These are phyloP conservation scores for Pogonus chalceus DNA, from an alignment of 1,140 invertebrate genomes.

Conservation along the genomic window DNA sequence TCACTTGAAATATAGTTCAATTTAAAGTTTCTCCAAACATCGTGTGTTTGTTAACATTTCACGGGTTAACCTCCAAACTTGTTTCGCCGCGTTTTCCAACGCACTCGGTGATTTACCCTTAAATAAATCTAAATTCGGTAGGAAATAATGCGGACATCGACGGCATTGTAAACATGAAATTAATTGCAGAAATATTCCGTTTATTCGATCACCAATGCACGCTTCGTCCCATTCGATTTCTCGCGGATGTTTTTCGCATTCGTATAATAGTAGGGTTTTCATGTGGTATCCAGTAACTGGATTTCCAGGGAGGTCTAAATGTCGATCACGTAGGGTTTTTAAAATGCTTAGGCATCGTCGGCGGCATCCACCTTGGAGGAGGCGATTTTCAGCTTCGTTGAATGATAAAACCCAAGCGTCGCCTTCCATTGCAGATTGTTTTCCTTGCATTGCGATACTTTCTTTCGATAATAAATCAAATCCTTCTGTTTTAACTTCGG, in stretches of 20 bases:
- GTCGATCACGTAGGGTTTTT: conserved; percentile 80
- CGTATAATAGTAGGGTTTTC: conserved; percentile 83
- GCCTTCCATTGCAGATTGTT: conserved; percentile 86
- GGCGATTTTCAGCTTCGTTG: conserved; percentile 74
- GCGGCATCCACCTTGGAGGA: conserved; percentile 69
- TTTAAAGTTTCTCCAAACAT: conserved; percentile 77
- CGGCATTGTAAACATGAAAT: conserved; percentile 91
- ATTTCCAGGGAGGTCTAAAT: conserved; percentile 78
- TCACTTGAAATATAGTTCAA: background rate
- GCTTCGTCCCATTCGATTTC: conserved; percentile 89
- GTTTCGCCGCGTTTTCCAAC: conserved; percentile 83
- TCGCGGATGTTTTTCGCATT: conserved; percentile 89
- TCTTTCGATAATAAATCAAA: conserved; percentile 89
- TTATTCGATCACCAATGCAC: conserved; percentile 80
- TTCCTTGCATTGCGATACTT: conserved; percentile 64
- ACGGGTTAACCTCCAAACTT: conserved; percentile 80
- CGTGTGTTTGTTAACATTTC: conserved; percentile 82
- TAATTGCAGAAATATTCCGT: conserved; percentile 90
- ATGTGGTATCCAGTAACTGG: conserved; percentile 81
- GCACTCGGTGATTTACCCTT: conserved; percentile 79
- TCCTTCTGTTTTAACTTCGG: conserved; percentile 88
- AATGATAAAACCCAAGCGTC: conserved; percentile 92
- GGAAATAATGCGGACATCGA: conserved; percentile 85
- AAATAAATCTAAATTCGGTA: conserved; percentile 79
- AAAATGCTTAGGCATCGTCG: conserved; percentile 74